Evolutionary conservation across 2,888 invertebrate species (phyloP).

Genomic region (Amiota minor): DNA sequence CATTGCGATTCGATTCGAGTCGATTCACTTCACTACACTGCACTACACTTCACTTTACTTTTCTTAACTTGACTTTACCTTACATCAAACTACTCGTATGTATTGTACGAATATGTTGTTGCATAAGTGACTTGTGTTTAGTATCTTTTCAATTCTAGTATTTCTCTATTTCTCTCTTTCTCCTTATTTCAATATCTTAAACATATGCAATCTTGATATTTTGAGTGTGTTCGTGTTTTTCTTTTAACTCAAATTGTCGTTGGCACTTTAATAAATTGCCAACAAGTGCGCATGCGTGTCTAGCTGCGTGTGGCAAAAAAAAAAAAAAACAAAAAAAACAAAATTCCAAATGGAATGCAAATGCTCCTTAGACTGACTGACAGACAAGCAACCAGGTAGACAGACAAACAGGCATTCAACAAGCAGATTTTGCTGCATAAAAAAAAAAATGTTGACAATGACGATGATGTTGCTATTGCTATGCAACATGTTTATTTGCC

Average conservation of each 20-base stretch:
- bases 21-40: neutral
- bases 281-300: constrained; percentile 29
- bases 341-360: neutral
- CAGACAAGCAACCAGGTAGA: too few relatives aligned
- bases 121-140: constrained; percentile 1
- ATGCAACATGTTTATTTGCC: constrained; percentile 3
- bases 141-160: neutral
- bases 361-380: neutral
- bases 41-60: neutral
- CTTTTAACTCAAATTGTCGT: constrained; percentile 2
- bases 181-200: neutral
- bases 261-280: constrained; percentile 28
- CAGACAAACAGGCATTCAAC: neutral
- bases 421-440: neutral
- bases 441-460: constrained; percentile 11
- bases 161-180: neutral
- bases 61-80: neutral
- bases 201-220: constrained; percentile 1
- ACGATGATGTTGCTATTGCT: neutral
- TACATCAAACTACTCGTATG: neutral
- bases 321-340: too few relatives aligned
- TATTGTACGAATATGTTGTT: constrained; percentile 1
- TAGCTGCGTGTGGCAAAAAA: constrained; percentile 10
- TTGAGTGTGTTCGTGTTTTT: neutral
- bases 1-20: constrained; percentile 5